These are phyloP conservation scores for Anomalospiza imberbis DNA, from an alignment of 2,797 vertebrate genomes.

Conservation along the genomic window DNA sequence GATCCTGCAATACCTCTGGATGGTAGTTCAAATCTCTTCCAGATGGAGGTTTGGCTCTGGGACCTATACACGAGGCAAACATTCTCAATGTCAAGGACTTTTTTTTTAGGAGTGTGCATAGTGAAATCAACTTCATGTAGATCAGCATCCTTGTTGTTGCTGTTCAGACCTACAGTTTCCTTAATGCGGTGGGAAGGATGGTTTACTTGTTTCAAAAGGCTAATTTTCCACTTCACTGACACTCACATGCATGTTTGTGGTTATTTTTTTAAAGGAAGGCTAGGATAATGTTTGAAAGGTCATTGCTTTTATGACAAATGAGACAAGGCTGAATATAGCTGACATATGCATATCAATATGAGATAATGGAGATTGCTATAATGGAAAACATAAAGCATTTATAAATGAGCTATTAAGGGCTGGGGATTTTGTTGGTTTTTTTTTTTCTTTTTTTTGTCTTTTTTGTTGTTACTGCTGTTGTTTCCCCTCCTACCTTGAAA, in stretches of 20 bases:
- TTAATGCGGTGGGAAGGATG: background rate
- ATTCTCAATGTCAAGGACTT: constrained; percentile 18
- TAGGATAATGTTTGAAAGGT: constrained; percentile 28
- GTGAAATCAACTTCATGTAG: background rate
- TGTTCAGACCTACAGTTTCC: background rate
- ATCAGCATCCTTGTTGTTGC: background rate
- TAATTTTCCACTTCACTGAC: constrained; percentile 19
- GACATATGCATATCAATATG: background rate
- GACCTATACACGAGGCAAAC: background rate
- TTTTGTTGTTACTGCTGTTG: background rate
- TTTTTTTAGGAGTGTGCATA: background rate
- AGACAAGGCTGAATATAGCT: background rate
- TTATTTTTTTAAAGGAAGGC: constrained; percentile 1
- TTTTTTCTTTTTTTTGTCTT: background rate
- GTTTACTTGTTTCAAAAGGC: background rate
- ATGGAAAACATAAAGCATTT: background rate
- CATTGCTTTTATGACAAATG: constrained; percentile 30
- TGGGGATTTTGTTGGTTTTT: background rate
- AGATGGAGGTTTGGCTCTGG: constrained; percentile 45
- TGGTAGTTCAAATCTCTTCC: constrained; percentile 54
- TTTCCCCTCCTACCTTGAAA: background rate
- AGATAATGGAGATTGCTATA: background rate
- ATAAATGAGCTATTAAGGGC: background rate
- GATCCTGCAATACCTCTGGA: constrained; percentile 62
- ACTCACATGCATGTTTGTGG: background rate